Evolutionary conservation across 2,797 vertebrate genomes (phyloP), one percentile per base, ranked within the genome.

Genomic region (Pseudomugil gertrudae): DNA sequence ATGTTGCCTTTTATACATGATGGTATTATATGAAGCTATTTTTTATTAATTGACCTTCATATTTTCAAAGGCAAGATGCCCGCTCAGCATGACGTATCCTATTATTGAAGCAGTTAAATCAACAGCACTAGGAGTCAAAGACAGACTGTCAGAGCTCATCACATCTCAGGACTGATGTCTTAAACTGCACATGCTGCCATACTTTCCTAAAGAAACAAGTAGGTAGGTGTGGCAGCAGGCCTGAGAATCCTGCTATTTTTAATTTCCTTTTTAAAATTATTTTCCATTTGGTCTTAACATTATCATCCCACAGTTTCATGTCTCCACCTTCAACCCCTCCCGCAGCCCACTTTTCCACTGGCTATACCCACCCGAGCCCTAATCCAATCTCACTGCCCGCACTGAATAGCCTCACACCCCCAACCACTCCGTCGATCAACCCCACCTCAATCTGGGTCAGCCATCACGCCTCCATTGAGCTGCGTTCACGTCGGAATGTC

Each of bases 381-480:
- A 88, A 87, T 88, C 87, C 72, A 51, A 68, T 63, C 77, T 65
- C 59, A 32, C 78, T 4, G 51, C 71, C 72, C 64, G 62, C 21
- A n/a, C n/a, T n/a, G n/a, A n/a, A n/a, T n/a, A n/a, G 7, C 51
- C 54, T 3, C 26, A 21, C 23, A 43, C 19, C 38, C n/a, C 13
- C 45, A 38, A 29, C 15, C 3, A 9, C 67, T 5, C 52, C 32
- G 0, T 59, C 52, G 35, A 26, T 62, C 52, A 63, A 66, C 75
- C 63, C 40, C 63, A 43, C 61, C 75, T 71, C 55, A 63, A 91
- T 90, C 87, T 92, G 88, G 91, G 91, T 92, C 91, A 90, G 57
- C 60, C 84, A 74, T 87, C 78, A 75, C 40, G 88, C 82, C 80
- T 86, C 71, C 53, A 5, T 80, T 73, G 80, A 88, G 85, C 63